Base-by-base conservation (phyloP, 2,797 vertebrate species). In the Myotis daubentonii region DNA sequence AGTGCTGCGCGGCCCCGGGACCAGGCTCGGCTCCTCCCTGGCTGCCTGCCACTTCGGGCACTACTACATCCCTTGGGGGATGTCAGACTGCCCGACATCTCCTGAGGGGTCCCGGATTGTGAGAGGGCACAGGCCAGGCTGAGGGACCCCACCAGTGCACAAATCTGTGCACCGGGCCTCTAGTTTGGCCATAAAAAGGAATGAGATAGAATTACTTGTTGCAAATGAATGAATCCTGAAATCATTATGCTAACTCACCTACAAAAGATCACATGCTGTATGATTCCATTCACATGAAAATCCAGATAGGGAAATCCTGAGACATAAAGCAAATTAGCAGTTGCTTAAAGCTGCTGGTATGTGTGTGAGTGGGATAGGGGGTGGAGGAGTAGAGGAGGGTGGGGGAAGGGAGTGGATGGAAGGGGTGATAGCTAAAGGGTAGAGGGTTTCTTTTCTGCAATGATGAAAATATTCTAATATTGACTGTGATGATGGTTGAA, bases 401-500 rank as follows among this genome's bases (percentile, higher is more conserved):
- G 71, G 41, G n/a, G 25, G 74, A 15, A 20, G 53, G 74, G 15
- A 28, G 16, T 78, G 55, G 17, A 66, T 81, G 12, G 33, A 36
- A 68, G 25, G 28, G 7, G 16, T 79, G 7, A 84, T 15, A 66
- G 33, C 16, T 51, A 53, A 86, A 89, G 36, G 57, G 30, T 72
- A 83, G 38, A 93, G 36, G 23, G 16, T 68, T 93, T 91, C 68
- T 85, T 87, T 82, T 79, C 41, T 68, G 72, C 78, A 57, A 23
- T 87, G 30, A 88, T 94, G 41, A 91, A 79, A 94, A 88, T 75
- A 19, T 72, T 93, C 70, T 95, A 92, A 96, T 81, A 57, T 81
- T 66, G 16, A 76, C 65, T 81, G 38, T 81, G 30, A 38, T 65
- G 53, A 90, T 75, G 17, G 22, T 70, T 84, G 19, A 44, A 89